Evolutionary conservation across 2,888 invertebrate species (phyloP), one percentile per base, ranked within the genome.

Genomic region (Limnephilus marmoratus): DNA sequence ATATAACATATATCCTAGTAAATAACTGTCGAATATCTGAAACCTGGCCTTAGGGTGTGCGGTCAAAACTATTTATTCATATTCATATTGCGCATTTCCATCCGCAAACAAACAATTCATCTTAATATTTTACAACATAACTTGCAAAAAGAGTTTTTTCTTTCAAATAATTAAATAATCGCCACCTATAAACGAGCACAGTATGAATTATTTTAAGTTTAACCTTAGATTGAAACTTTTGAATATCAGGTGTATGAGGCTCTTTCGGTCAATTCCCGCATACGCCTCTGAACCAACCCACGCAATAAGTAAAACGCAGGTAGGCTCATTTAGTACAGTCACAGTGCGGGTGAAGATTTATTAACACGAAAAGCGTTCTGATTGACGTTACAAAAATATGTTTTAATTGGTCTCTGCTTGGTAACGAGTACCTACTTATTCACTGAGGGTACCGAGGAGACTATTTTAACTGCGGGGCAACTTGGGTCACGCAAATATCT

Each of bases 351-450:
- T 29, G 45, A 90, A n/a, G 37, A 53, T 81, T 82, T 81, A 81
- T 81, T 82, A 86, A 85, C 80, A 11, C 85, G 83, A 34, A n/a
- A 34, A 31, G 29, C n/a, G n/a, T 90, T 85, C 53, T 90, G 85
- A 90, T 90, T 89, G 80, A 89, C 88, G 88, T 89, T 24, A 89
- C 13, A 80, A 34, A 37, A 89, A 68, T 37, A 34, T n/a, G 18
- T 89, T 89, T 80, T 89, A 89, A 89, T 89, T 89, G 88, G 88
- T 24, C 11, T 41, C n/a, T 80, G 88, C 80, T n/a, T 45, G 86
- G n/a, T 45, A 13, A 45, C n/a, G 11, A 7, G 24, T 24, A 68
- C 15, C 5, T 41, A 53, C 53, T 13, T 18, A 53, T 5, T 37
- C 37, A 4, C 5, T 68, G 24, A 9, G 24, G 68, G 68, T 24